Base-by-base conservation (phyloP, 2,888 invertebrate species). In the Podotricha telesiphe region DNA sequence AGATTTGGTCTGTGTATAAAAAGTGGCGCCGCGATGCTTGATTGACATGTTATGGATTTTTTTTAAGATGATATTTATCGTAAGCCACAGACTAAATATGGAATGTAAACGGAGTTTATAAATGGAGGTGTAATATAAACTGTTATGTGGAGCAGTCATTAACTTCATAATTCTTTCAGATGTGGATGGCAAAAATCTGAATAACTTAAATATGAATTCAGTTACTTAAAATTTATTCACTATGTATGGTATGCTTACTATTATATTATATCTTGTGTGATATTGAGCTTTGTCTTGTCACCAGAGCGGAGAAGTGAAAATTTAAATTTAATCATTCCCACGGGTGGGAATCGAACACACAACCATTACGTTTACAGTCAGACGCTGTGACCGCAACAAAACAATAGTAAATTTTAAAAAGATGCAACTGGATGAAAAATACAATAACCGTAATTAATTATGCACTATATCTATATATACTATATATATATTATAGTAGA, bases 1-100 rank as follows among this genome's bases (percentile, higher is more conserved):
- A 47, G 85, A 78, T 69, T 67, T 61, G 40, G 87, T 82, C 85
- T 84, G 83, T 86, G 86, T 80, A 81, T 87, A 88, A 87, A 89
- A 87, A 91, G 89, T 88, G 91, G 91, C 92, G 91, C 91, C 90
- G 85, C 76, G 78, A 77, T 76, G 80, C 77, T 73, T 89, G 91
- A 91, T 86, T 88, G 92, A 90, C 91, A 82, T 83, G 75, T 86
- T 89, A 86, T 85, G 84, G 81, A 83, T 83, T 80, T 80, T 82
- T 80, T 82, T 78, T 79, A 69, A 71, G 73, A 70, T 74, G 69
- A 71, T 70, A 63, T 65, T 74, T 68, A 67, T 74, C 45, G 65
- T 77, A 77, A 75, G 73, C 74, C 77, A 73, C 51, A 75, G 73
- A 74, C 75, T 74, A 74, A 74, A 78, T 76, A 75, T 71, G 73